These are phyloP conservation scores for Rhinella marina DNA, from an alignment of 2,797 vertebrate species.

Conservation along the genomic window DNA sequence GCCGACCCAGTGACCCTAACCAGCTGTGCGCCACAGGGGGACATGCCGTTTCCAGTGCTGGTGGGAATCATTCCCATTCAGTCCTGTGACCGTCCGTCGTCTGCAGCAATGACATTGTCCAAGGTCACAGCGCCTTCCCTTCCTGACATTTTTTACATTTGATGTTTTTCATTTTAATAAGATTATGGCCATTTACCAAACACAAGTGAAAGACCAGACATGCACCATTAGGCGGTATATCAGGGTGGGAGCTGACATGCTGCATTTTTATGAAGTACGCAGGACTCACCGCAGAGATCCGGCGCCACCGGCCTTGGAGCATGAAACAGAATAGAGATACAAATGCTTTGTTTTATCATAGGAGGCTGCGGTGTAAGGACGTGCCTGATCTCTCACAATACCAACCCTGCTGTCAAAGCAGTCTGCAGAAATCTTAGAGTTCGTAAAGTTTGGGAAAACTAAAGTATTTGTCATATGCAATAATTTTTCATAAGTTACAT, in stretches of 20 bases:
- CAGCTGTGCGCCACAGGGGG: not conserved
- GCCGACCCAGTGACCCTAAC: not conserved
- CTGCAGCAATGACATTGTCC: constrained; percentile 15
- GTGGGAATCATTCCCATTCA: not conserved
- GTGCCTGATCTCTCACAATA: not conserved
- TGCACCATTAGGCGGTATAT: constrained; percentile 39
- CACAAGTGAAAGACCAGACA: not conserved
- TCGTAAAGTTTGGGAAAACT: not conserved
- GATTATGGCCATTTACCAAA: constrained; percentile 38
- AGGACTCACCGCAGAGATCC: not conserved
- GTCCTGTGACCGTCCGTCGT: not conserved
- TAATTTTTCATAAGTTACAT: not conserved
- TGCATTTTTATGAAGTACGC: constrained; percentile 41
- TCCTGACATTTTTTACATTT: constrained; percentile 1
- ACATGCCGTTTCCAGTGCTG: not conserved
- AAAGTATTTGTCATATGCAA: not conserved
- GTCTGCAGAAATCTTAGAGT: not conserved
- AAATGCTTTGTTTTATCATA: not conserved
- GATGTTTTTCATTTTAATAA: constrained; percentile 35
- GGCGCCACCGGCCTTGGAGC: constrained; percentile 38
- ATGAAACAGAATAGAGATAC: constrained; percentile 29
- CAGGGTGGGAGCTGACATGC: not conserved
- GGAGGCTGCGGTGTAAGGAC: not conserved
- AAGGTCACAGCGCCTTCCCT: constrained; percentile 27
- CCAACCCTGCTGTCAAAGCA: not conserved